A percentile compares a stretch with the other conserved stretches of the same genome.
phyloP scores from a whole-genome alignment of 2,113 vertebrate species.

The Thermophis baileyi region DNA sequence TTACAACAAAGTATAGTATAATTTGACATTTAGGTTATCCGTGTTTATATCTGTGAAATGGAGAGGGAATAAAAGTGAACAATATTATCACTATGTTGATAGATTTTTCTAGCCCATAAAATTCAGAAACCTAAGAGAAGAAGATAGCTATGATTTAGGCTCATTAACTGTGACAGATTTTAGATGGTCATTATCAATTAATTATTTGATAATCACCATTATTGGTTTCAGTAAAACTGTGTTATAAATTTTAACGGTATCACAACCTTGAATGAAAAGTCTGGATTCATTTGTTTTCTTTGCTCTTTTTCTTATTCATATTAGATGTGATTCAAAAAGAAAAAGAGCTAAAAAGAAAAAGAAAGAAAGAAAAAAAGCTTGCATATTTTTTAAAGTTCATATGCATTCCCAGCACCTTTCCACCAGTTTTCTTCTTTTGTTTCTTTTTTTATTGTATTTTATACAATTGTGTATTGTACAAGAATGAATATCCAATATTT shows the following conservation, averaged over 20 bases:
- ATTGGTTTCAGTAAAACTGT: background rate
- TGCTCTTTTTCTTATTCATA: background rate
- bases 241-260: background rate
- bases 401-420: background rate
- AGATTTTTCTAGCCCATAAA: background rate
- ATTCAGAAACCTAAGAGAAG: background rate
- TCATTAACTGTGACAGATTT: background rate
- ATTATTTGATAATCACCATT: background rate
- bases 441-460: background rate
- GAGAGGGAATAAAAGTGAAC: background rate
- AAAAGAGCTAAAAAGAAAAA: background rate
- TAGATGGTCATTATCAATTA: background rate
- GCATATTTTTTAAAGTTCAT: background rate
- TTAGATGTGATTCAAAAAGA: background rate
- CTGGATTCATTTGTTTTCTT: background rate
- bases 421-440: background rate
- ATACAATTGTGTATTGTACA: background rate
- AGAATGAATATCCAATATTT: background rate
- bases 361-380: background rate
- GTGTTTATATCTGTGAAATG: constrained; percentile 22
- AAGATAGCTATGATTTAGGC: background rate
- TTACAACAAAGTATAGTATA: background rate
- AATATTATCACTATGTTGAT: background rate
- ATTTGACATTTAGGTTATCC: background rate
- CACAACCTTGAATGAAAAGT: background rate